These are phyloP conservation scores for Anoura caudifer DNA, from an alignment of 2,113 vertebrate genomes.

Conservation along the genomic window DNA sequence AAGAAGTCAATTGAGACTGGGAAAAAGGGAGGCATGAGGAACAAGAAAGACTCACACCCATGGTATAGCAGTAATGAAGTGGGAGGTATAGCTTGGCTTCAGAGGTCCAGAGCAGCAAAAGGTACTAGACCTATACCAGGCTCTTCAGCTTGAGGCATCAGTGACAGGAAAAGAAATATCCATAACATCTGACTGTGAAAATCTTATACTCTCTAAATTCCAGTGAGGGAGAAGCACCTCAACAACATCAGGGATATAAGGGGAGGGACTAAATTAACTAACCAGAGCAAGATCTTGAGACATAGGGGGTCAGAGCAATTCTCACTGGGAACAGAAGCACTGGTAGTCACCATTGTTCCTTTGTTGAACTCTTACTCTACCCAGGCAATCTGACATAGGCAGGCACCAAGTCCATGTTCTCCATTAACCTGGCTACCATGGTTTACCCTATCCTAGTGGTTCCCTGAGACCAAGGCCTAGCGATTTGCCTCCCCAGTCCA, in stretches of 20 bases:
- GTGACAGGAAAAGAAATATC: not conserved
- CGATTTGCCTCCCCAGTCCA: not conserved
- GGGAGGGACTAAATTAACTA: not conserved
- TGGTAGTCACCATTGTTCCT: not conserved
- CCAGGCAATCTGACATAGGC: not conserved
- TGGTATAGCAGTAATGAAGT: not conserved
- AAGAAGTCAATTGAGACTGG: not conserved
- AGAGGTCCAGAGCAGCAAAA: not conserved
- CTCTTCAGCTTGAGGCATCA: not conserved
- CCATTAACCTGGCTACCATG: not conserved
- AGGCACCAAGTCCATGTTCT: not conserved
- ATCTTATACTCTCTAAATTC: not conserved
- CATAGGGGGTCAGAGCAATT: not conserved
- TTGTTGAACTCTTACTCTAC: not conserved
- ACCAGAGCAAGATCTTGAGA: not conserved
- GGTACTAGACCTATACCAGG: not conserved
- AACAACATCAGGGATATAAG: too few relatives aligned
- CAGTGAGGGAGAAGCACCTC: not conserved
- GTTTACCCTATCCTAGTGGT: not conserved
- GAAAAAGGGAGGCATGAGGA: not conserved
- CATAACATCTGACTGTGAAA: not conserved
- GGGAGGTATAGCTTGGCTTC: not conserved
- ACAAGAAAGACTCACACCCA: not conserved
- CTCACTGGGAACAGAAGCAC: not conserved
- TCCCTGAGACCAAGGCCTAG: not conserved